Evolutionary conservation across 2,888 invertebrate genomes (phyloP).

Genomic region (Ennomos fuscantarius): DNA sequence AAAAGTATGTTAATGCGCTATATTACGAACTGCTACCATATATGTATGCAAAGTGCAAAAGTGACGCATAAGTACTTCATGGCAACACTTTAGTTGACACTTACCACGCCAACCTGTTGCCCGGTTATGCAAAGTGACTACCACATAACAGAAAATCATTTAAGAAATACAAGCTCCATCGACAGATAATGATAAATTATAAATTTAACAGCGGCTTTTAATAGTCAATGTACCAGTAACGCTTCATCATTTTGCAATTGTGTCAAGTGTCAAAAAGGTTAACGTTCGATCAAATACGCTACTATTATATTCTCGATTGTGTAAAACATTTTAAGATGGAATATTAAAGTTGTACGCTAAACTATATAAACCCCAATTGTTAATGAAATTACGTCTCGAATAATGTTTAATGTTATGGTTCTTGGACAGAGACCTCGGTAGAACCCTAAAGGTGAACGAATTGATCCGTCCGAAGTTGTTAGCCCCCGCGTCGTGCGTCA

Average conservation of each 20-base stretch:
- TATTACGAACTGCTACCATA: constrained; percentile 3
- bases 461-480: constrained; percentile 78
- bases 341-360: not conserved
- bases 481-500: constrained; percentile 66
- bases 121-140: constrained; percentile 26
- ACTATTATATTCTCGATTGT: constrained; percentile 7
- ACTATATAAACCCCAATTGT: constrained; percentile 10
- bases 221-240: not conserved
- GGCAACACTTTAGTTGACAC: constrained; percentile 32
- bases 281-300: not conserved
- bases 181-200: no score
- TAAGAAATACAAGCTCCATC: not conserved
- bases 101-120: constrained; percentile 38
- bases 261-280: constrained; percentile 17
- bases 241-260: constrained; percentile 3
- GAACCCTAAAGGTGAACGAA: constrained; percentile 67
- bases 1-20: constrained; percentile 1
- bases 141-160: constrained; percentile 10
- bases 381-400: constrained; percentile 13
- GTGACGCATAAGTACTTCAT: constrained; percentile 31
- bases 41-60: constrained; percentile 20
- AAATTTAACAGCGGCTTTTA: not conserved
- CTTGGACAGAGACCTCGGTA: constrained; percentile 46
- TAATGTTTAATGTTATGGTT: constrained; percentile 16
- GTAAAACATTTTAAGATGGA: constrained; percentile 16